These are phyloP conservation scores for Cheiracanthium punctorium DNA, from an alignment of 2,888 invertebrate species.

Conservation along the genomic window DNA sequence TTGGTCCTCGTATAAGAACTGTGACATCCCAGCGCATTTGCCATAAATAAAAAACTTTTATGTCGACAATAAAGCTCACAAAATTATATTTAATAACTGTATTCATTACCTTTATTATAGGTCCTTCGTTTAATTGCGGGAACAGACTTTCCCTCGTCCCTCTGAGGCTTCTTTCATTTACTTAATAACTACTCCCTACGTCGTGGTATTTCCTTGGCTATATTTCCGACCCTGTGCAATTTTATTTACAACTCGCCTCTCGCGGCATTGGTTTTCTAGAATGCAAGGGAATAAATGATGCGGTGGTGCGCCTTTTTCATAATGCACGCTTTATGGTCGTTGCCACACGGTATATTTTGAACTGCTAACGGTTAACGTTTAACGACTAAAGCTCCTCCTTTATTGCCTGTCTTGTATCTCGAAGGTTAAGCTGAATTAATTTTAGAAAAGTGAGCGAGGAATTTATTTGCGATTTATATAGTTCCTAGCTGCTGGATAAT, in stretches of 20 bases:
- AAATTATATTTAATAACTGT: constrained; percentile 1
- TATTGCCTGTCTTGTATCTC: background rate
- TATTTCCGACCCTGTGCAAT: background rate
- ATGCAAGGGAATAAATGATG: background rate
- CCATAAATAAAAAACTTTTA: constrained; percentile 5
- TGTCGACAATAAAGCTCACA: background rate
- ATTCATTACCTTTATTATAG: background rate
- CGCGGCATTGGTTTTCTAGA: background rate
- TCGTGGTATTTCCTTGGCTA: background rate
- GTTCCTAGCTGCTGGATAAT: no score
- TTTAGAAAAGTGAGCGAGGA: background rate
- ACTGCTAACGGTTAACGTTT: background rate
- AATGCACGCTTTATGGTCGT: background rate
- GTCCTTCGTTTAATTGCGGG: background rate
- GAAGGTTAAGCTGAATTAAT: constrained; percentile 2
- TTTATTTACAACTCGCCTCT: background rate
- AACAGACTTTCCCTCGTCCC: background rate
- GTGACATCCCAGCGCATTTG: no score
- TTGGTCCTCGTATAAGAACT: no score
- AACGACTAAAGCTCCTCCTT: background rate
- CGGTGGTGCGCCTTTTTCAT: background rate
- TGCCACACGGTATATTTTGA: background rate
- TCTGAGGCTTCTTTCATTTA: background rate
- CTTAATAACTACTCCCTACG: constrained; percentile 8
- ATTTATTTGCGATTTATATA: no score